Conservation (phyloP, 2,888 invertebrate species). For the Buathra laborator region DNA sequence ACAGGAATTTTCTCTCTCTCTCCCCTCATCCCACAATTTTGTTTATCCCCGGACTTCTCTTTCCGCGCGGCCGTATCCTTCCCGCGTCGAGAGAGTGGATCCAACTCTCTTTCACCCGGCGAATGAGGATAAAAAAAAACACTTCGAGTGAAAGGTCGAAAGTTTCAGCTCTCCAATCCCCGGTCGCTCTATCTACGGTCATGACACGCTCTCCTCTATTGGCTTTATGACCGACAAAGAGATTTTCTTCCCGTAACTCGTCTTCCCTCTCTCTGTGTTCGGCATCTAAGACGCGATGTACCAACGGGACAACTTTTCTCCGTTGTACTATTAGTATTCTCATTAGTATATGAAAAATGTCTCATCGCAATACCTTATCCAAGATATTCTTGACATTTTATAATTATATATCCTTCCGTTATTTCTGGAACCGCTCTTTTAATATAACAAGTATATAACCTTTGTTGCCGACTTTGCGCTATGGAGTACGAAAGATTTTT, state of each 20-base stretch:
- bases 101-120: constrained; percentile 4
- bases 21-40: constrained; percentile 45
- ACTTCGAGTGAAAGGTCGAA: constrained; percentile 29
- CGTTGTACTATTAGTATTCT: not conserved
- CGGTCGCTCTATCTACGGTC: constrained; percentile 5
- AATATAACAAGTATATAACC: no score
- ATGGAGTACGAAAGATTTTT: no score
- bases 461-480: no score
- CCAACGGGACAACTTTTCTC: not conserved
- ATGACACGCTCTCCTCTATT: constrained; percentile 42
- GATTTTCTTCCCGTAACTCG: constrained; percentile 56
- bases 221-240: constrained; percentile 63
- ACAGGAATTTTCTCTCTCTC: constrained; percentile 55
- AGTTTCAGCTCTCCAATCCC: constrained; percentile 25
- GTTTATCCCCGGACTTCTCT: not conserved
- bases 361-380: not conserved
- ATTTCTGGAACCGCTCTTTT: no score
- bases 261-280: not conserved
- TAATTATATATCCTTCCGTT: not conserved
- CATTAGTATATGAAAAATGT: not conserved
- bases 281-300: constrained; percentile 38
- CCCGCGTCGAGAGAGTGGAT: not conserved
- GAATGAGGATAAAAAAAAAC: constrained; percentile 10
- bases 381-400: not conserved
- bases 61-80: not conserved